Conservation (phyloP, 2,888 invertebrate genomes). For the Ptilodon capucinus region DNA sequence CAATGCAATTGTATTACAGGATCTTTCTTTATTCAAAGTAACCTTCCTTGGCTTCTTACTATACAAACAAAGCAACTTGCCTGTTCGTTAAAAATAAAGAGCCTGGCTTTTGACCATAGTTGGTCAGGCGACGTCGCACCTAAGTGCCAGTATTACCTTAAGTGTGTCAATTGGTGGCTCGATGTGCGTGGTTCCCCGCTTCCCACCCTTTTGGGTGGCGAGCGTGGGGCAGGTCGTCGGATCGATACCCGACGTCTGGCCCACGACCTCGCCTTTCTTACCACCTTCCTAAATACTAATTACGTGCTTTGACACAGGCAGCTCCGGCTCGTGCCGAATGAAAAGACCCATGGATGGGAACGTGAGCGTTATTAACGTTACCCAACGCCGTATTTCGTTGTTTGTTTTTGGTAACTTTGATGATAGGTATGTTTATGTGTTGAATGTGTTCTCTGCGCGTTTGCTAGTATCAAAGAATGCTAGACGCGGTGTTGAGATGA, state of each 20-base stretch:
- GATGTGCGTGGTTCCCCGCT: constrained; percentile 76
- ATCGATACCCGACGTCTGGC: constrained; percentile 87
- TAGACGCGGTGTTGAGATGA: neutral
- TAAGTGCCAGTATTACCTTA: constrained; percentile 77
- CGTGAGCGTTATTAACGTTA: constrained; percentile 71
- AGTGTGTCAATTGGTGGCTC: constrained; percentile 82
- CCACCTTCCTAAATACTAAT: constrained; percentile 83
- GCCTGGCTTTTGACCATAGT: constrained; percentile 41
- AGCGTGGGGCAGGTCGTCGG: constrained; percentile 82
- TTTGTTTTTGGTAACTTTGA: constrained; percentile 64
- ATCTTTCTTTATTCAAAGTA: constrained; percentile 12
- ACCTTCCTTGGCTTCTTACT: neutral
- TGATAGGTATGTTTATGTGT: constrained; percentile 47
- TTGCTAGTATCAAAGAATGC: constrained; percentile 5
- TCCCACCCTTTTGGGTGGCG: constrained; percentile 53
- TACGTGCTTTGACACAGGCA: constrained; percentile 82
- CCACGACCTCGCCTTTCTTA: constrained; percentile 82
- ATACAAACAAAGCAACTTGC: neutral
- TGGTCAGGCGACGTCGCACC: constrained; percentile 56
- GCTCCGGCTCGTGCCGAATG: constrained; percentile 72
- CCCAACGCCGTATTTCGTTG: constrained; percentile 47
- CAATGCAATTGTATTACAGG: constrained; percentile 13
- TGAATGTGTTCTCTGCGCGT: constrained; percentile 28
- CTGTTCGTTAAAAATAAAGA: neutral
- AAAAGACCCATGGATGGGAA: constrained; percentile 72